Base-by-base conservation (phyloP, 1,140 invertebrate genomes). In the Neodiprion fabricii region DNA sequence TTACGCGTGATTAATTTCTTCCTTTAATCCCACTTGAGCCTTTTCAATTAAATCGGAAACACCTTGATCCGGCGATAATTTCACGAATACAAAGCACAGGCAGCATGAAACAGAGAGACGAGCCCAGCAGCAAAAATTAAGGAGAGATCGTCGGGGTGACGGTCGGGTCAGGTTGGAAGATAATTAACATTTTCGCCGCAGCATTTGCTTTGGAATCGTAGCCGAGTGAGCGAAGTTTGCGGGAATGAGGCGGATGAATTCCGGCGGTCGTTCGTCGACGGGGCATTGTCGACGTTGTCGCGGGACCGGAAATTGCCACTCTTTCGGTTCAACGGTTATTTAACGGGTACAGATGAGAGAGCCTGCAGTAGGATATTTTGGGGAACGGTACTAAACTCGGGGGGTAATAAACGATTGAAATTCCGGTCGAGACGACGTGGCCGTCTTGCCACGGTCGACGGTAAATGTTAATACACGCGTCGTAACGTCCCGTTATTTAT, bases 301-400 rank as follows among this genome's bases (percentile, higher is more conserved):
- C 11, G 4, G 11, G 11, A 61, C 53, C 53, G 53, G 53, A 61
- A 61, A 61, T 61, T 61, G 7, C 53, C 53, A 61, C 53, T 61
- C 53, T 61, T 61, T 61, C 53, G 53, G 53, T 61, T 61, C 53
- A 61, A 61, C 53, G 53, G 9, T 61, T 61, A 61, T 61, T 61
- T 17, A 61, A 61, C 53, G 11, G 53, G 11, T 61, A 61, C 53
- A 17, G 53, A 61, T 61, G 11, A 61, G n/a, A 61, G 53, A 14
- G n/a, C 53, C 28, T 40, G 28, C 28, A 40, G 28, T 40, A 40
- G n/a, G 53, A 61, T 61, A 61, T 61, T 61, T 61, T 61, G 3
- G n/a, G 53, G 53, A 4, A 61, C 53, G 11, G n/a, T 61, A 61
- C 9, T 61, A 61, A 61, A 61, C 53, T 61, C 8, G 53, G 53